phyloP scores from a whole-genome alignment of 2,797 vertebrate species.

The Arnoldichthys spilopterus region DNA sequence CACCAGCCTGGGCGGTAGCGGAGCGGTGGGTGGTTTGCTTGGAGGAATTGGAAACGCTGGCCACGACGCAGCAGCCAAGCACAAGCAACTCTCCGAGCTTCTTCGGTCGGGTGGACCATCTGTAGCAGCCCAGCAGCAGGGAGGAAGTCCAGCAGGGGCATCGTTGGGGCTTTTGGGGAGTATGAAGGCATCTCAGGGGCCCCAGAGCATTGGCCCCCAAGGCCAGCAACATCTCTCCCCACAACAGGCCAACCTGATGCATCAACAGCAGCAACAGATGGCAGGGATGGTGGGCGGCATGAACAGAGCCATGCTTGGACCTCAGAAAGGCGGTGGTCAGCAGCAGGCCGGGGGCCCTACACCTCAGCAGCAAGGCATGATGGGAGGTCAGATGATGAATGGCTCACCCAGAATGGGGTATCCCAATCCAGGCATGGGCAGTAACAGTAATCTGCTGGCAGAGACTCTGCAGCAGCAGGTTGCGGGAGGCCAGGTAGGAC shows the following conservation, averaged over 20 bases:
- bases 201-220: constrained; percentile 84
- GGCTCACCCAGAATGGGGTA: constrained; percentile 94
- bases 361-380: constrained; percentile 82
- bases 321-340: constrained; percentile 84
- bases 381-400: constrained; percentile 96
- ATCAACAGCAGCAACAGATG: constrained; percentile 73
- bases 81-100: constrained; percentile 98
- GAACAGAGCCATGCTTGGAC: constrained; percentile 90
- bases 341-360: constrained; percentile 61
- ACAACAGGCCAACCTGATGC: constrained; percentile 80
- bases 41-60: constrained; percentile 66
- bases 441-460: constrained; percentile 86
- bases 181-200: constrained; percentile 90
- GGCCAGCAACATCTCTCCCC: constrained; percentile 79
- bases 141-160: constrained; percentile 72
- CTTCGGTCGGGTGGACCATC: constrained; percentile 80
- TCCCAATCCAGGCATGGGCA: constrained; percentile 86
- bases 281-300: constrained; percentile 87
- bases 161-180: constrained; percentile 87
- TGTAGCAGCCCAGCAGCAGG: constrained; percentile 74
- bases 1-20: constrained; percentile 83
- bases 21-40: constrained; percentile 65
- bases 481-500: constrained; percentile 79
- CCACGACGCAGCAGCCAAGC: constrained; percentile 97
- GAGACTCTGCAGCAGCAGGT: constrained; percentile 90